Evolutionary conservation across 1,140 invertebrate genomes (phyloP), one percentile per base, ranked within the genome.

Genomic region (Pseudachorutes palmiensis): DNA sequence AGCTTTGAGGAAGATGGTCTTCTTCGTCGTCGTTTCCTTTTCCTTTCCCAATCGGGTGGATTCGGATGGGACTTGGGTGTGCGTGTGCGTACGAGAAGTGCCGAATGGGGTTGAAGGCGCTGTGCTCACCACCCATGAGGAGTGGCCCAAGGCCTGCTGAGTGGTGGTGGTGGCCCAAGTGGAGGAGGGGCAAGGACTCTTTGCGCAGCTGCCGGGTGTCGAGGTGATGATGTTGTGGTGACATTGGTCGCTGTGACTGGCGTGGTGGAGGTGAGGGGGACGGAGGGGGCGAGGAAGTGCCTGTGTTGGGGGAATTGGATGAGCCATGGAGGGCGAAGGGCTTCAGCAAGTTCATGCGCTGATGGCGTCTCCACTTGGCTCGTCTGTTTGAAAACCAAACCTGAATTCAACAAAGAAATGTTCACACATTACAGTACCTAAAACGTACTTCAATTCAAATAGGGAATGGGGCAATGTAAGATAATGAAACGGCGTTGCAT

Each of bases 381-480:
- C 92, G 88, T 89, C 92, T 92, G 87, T 95, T 94, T 84, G 91
- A 94, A 91, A 95, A 94, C 92, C 92, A 95, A 87, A 95, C 91
- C 92, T 94, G 86, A 79, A 78, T 71, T 75, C 45, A 55, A 72
- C 68, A 72, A 64, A 72, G 51, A 72, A 72, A 70, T 61, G 45
- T 71, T 55, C 24, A 5, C 3, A 12, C 12, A 26, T 55, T 55
- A 16, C 36, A 12, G 36, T n/a, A n/a, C n/a, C n/a, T n/a, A n/a
- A n/a, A n/a, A n/a, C n/a, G n/a, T n/a, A n/a, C n/a, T n/a, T n/a
- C n/a, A n/a, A n/a, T n/a, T n/a, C n/a, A n/a, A n/a, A n/a, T n/a
- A n/a, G n/a, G n/a, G n/a, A n/a, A n/a, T n/a, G n/a, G n/a, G n/a
- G n/a, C n/a, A n/a, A n/a, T n/a, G n/a, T n/a, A n/a, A n/a, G n/a